Conservation (phyloP, 2,113 vertebrate species). For the Aramus guarauna region DNA sequence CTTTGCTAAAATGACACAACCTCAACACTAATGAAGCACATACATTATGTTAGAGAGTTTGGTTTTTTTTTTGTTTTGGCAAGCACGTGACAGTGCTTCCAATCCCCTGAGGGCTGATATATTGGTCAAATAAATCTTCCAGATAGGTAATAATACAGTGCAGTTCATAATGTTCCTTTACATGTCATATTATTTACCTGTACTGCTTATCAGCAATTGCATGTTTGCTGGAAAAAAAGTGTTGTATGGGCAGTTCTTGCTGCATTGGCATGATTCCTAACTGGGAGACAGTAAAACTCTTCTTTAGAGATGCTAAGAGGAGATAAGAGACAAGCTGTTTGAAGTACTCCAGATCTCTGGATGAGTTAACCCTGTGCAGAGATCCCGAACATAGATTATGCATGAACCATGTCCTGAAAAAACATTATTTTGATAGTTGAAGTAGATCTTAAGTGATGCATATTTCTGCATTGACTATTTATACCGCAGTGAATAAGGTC, state of each 20-base stretch:
- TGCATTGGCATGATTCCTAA: neutral
- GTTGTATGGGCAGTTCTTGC: neutral
- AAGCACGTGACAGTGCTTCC: neutral
- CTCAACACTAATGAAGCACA: neutral
- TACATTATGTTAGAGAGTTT: neutral
- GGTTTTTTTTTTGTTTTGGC: neutral
- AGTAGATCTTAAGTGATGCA: neutral
- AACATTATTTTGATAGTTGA: neutral
- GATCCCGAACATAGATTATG: neutral
- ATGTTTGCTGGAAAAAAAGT: neutral
- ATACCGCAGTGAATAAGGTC: neutral
- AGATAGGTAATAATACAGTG: neutral
- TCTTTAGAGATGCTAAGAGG: neutral
- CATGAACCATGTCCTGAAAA: neutral
- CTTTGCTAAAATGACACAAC: constrained; percentile 1
- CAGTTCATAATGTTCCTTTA: neutral
- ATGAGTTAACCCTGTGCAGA: neutral
- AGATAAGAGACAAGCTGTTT: neutral
- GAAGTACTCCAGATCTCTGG: neutral
- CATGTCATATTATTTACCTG: constrained; percentile 4
- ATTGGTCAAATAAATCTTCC: constrained; percentile 46
- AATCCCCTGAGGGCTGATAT: neutral
- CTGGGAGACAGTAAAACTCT: neutral
- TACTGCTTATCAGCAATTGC: neutral
- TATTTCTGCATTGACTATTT: neutral